Conservation (phyloP, 2,888 invertebrate genomes). For the Sphaerophoria taeniata region DNA sequence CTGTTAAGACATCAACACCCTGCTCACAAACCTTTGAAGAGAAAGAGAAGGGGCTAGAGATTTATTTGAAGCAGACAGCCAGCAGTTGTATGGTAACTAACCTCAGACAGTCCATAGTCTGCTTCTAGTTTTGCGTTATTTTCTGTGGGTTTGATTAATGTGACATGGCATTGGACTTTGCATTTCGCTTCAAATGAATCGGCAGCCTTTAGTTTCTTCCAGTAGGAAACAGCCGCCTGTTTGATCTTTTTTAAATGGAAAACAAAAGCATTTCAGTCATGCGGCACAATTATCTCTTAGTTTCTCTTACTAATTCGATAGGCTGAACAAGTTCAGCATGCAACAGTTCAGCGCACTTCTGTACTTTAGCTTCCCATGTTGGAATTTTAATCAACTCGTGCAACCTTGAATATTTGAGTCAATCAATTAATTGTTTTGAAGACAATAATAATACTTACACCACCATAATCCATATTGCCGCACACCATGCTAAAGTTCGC, state of each 20-base stretch:
- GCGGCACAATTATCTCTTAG: no score
- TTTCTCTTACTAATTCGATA: constrained; percentile 79
- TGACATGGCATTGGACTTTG: constrained; percentile 88
- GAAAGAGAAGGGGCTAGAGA: background rate
- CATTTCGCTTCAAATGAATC: constrained; percentile 89
- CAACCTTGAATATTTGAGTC: constrained; percentile 77
- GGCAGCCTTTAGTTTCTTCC: constrained; percentile 90
- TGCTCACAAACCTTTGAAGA: constrained; percentile 86
- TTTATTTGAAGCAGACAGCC: background rate
- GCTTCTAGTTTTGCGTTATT: constrained; percentile 92
- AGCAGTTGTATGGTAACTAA: constrained; percentile 85
- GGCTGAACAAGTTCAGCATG: constrained; percentile 80
- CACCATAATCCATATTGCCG: constrained; percentile 89
- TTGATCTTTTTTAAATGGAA: constrained; percentile 80
- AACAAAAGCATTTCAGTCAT: background rate
- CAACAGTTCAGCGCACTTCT: constrained; percentile 83
- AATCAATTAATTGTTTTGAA: background rate
- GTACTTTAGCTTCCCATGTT: constrained; percentile 82
- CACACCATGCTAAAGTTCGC: constrained; percentile 93
- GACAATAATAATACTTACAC: constrained; percentile 83
- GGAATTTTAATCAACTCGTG: constrained; percentile 80
- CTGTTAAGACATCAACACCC: constrained; percentile 86
- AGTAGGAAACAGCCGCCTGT: constrained; percentile 91
- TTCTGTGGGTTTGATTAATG: constrained; percentile 93
- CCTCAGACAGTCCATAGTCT: constrained; percentile 95